Percentiles rank a stretch among this genome's conserved stretches.
Conservation (phyloP, 1,140 invertebrate genomes). For the Probaryconus sp. region DNA sequence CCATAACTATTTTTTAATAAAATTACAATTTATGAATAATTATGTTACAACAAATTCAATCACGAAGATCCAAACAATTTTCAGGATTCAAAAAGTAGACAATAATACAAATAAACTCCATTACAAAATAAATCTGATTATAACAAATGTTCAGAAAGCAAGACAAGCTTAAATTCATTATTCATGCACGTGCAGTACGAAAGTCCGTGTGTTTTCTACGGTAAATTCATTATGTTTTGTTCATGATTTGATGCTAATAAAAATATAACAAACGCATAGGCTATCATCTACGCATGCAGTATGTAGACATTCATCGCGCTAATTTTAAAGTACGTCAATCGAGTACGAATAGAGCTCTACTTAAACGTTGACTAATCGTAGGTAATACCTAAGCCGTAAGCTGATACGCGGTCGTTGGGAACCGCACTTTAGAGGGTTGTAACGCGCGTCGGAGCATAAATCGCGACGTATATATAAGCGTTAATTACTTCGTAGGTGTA, state of each 20-base stretch:
- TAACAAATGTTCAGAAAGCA: no score
- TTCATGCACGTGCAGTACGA: no score
- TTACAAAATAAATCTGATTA: no score
- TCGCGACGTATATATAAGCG: conserved; percentile 66
- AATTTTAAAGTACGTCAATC: conserved; percentile 56
- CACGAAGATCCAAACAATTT: no score
- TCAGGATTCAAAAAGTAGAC: no score
- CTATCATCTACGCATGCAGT: conserved; percentile 53
- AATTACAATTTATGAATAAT: no score
- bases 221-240: no score
- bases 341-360: conserved; percentile 61
- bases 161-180: no score
- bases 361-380: conserved; percentile 62
- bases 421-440: conserved; percentile 63
- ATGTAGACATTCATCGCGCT: conserved; percentile 54
- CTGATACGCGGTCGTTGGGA: conserved; percentile 63
- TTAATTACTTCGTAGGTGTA: conserved; percentile 67
- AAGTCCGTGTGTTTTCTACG: no score
- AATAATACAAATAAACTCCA: no score
- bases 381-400: conserved; percentile 62
- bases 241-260: conserved; percentile 1
- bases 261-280: conserved; percentile 45
- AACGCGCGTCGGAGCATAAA: conserved; percentile 66
- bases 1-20: no score
- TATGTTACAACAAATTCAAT: no score